Conservation (phyloP, 2,797 vertebrate genomes). For the Sebastes miniatus region DNA sequence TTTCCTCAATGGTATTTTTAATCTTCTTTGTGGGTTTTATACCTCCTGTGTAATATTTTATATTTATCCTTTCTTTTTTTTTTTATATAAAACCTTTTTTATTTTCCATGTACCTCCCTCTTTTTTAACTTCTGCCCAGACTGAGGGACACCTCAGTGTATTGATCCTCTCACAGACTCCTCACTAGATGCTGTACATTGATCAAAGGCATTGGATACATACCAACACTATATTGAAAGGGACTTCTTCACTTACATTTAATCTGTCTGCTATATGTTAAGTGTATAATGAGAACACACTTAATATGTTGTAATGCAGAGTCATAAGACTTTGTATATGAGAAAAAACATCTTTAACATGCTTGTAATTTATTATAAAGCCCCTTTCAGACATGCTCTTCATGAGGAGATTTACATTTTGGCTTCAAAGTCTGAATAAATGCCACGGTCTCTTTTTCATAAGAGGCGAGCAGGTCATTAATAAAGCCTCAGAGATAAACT, state of each 20-base stretch:
- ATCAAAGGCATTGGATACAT: background rate
- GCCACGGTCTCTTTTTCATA: background rate
- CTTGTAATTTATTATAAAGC: background rate
- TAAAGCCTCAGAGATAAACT: background rate
- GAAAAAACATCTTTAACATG: background rate
- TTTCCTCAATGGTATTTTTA: slow-evolving; percentile 47
- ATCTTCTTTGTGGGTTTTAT: slow-evolving; percentile 48
- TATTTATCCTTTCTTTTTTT: slow-evolving; percentile 68
- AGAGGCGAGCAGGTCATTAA: background rate
- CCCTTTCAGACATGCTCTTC: background rate
- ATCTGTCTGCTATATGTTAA: background rate
- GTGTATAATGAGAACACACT: background rate
- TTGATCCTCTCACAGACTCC: background rate
- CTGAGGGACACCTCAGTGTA: slow-evolving; percentile 9
- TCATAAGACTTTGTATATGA: background rate
- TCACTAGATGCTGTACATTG: background rate
- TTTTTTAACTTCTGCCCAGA: background rate
- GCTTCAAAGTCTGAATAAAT: background rate
- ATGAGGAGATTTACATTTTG: background rate
- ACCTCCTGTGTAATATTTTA: slow-evolving; percentile 54
- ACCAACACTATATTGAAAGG: slow-evolving; percentile 1
- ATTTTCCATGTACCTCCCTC: slow-evolving; percentile 4
- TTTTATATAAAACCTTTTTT: slow-evolving; percentile 28
- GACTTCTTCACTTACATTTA: background rate
- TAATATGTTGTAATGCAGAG: background rate